These are phyloP conservation scores for Cryptus armator DNA, from an alignment of 2,888 invertebrate species.

Conservation along the genomic window DNA sequence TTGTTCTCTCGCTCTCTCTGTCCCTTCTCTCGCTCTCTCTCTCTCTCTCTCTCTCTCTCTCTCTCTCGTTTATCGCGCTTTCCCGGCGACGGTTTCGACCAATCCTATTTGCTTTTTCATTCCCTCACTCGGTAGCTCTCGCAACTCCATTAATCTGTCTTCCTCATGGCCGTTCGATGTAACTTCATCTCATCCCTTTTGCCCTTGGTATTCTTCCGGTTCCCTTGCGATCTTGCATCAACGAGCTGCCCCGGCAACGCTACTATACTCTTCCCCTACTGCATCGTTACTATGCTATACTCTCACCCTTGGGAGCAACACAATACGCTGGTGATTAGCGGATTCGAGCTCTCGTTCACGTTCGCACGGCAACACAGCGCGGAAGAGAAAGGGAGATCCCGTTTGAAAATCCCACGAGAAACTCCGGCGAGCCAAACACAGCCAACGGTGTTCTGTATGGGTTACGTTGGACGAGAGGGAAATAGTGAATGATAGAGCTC, in stretches of 20 bases:
- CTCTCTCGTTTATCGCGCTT: conserved; percentile 32
- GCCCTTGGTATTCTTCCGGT: conserved; percentile 47
- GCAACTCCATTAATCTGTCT: conserved; percentile 13
- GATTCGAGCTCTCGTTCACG: conserved; percentile 49
- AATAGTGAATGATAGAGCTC: neutral
- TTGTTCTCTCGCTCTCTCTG: conserved; percentile 73
- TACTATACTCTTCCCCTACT: conserved; percentile 21
- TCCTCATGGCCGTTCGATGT: conserved; percentile 21
- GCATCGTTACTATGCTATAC: conserved; percentile 41
- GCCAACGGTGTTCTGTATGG: conserved; percentile 1
- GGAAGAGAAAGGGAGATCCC: neutral
- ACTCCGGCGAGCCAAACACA: conserved; percentile 20
- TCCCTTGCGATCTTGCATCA: conserved; percentile 59
- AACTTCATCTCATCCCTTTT: conserved; percentile 45
- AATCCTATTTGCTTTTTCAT: neutral
- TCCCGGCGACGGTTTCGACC: conserved; percentile 9
- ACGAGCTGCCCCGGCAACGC: conserved; percentile 21
- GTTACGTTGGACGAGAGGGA: neutral
- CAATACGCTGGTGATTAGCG: conserved; percentile 70
- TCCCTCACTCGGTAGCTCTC: conserved; percentile 6
- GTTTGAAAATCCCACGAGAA: conserved; percentile 48
- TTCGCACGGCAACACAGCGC: conserved; percentile 12
- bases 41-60: neutral
- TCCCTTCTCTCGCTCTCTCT: neutral
- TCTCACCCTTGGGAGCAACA: conserved; percentile 64